These are phyloP conservation scores for Cyaniris semiargus DNA, from an alignment of 2,888 invertebrate species.

Conservation along the genomic window DNA sequence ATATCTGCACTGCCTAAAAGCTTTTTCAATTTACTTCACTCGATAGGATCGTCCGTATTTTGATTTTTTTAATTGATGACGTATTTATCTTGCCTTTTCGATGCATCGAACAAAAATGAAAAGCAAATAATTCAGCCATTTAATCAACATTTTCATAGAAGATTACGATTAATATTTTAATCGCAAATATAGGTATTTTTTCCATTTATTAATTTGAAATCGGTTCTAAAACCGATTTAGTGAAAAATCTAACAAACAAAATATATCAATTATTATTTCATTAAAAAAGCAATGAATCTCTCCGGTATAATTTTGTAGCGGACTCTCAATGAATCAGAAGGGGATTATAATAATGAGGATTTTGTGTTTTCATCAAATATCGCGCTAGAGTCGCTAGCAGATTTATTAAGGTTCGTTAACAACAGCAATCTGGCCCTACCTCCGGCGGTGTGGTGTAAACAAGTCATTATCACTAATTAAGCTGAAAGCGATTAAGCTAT, in stretches of 20 bases:
- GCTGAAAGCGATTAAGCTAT: neutral
- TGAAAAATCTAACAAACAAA: neutral
- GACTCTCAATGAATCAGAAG: neutral
- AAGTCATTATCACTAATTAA: conserved; percentile 18
- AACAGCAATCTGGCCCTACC: conserved; percentile 53
- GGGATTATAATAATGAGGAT: conserved; percentile 16
- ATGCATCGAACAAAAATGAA: neutral
- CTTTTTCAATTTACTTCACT: conserved; percentile 40
- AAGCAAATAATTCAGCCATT: neutral
- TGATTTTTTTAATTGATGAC: conserved; percentile 41
- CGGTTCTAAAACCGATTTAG: neutral
- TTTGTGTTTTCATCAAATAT: conserved; percentile 48
- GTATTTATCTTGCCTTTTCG: conserved; percentile 31
- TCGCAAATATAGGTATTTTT: too few relatives aligned
- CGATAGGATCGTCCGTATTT: conserved; percentile 38
- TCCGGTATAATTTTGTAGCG: neutral
- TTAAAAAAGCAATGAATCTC: neutral
- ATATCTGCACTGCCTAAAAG: conserved; percentile 38
- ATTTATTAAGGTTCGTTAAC: conserved; percentile 65
- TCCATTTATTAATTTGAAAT: too few relatives aligned
- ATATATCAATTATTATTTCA: neutral
- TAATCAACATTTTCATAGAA: neutral
- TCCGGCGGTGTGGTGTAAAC: conserved; percentile 37
- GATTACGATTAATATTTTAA: too few relatives aligned
- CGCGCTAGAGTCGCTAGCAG: conserved; percentile 50